Conservation (phyloP, 2,888 invertebrate species). For the Muscina levida region DNA sequence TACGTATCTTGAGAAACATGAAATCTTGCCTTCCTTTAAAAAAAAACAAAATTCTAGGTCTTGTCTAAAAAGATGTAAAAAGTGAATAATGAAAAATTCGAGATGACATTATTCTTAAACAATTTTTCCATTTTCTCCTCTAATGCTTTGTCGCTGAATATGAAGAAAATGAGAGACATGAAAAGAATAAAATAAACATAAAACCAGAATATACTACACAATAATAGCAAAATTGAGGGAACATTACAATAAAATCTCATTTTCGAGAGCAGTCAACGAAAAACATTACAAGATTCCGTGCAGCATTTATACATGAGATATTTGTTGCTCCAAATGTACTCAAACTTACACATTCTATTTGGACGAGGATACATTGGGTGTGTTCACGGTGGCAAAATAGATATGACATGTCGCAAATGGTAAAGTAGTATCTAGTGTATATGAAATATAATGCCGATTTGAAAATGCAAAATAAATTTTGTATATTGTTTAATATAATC, state of each 20-base stretch:
- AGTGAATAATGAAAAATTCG: background rate
- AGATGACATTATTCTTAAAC: background rate
- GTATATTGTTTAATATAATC: no score
- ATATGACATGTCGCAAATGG: no score
- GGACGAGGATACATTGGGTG: background rate
- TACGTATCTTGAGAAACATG: no score
- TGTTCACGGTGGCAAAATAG: no score
- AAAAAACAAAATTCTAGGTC: no score
- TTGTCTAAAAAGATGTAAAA: no score
- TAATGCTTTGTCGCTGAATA: no score
- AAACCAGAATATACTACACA: slow-evolving; percentile 16
- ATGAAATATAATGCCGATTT: no score
- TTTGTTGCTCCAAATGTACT: slow-evolving; percentile 12
- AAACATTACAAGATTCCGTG: slow-evolving; percentile 42
- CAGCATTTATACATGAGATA: slow-evolving; percentile 36
- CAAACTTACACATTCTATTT: background rate
- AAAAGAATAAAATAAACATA: background rate
- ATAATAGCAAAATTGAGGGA: slow-evolving; percentile 41
- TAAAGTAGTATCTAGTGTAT: no score
- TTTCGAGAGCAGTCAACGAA: slow-evolving; percentile 37
- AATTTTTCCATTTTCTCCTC: no score
- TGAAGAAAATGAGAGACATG: slow-evolving; percentile 15
- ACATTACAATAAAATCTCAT: slow-evolving; percentile 44
- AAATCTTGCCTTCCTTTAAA: no score
- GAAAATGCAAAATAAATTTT: no score